A percentile compares a stretch with the other conserved stretches of the same genome.
phyloP scores from a whole-genome alignment of 2,888 invertebrate genomes.

The Lepas anatifera region DNA sequence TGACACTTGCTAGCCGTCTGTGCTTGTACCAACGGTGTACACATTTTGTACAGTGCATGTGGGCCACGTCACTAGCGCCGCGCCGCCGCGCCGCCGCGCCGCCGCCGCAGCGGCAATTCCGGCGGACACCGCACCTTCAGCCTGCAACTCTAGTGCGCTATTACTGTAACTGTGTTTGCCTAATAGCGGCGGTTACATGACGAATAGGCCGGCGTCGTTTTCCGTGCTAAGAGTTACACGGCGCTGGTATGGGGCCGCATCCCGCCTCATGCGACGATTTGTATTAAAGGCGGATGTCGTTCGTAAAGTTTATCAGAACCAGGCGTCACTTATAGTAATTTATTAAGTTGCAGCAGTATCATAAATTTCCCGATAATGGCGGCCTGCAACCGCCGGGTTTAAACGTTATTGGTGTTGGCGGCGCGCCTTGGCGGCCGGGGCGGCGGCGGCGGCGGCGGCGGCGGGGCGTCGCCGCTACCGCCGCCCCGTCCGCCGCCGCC shows the following conservation, averaged over 20 bases:
- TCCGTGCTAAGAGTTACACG: neutral
- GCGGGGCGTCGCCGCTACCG: neutral
- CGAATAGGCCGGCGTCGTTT: neutral
- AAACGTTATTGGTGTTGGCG: slow-evolving; percentile 5
- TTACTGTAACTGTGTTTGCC: neutral
- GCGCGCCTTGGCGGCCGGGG: too few species aligned
- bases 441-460: neutral
- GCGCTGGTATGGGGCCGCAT: too few species aligned
- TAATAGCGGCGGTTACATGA: neutral
- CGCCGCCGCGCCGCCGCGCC: neutral
- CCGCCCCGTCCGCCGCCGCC: too few species aligned
- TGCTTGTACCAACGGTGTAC: too few species aligned
- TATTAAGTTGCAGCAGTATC: neutral
- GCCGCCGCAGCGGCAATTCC: neutral
- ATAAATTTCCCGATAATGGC: neutral
- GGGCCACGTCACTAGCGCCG: too few species aligned
- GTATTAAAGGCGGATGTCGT: neutral
- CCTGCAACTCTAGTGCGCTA: neutral
- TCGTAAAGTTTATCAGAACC: neutral
- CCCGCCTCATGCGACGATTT: slow-evolving; percentile 6
- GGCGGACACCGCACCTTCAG: neutral
- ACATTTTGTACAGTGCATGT: too few species aligned
- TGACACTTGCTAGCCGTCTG: too few species aligned
- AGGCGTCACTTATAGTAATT: neutral
- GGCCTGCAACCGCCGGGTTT: neutral